Base-by-base conservation (phyloP, 1,140 invertebrate species). In the Panagrolaimus sp. region DNA sequence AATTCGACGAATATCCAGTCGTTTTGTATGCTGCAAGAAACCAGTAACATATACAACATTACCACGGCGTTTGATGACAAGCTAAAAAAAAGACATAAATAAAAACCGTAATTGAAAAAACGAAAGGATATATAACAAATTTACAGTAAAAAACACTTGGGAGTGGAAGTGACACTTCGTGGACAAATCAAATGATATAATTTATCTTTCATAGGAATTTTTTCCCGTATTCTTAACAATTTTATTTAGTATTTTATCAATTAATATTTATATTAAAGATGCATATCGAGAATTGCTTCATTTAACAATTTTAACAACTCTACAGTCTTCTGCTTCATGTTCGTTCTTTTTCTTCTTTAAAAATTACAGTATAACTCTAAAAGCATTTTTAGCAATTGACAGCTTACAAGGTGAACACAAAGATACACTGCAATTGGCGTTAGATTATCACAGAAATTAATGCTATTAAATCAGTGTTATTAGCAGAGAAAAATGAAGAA, bases 201-300 rank as follows among this genome's bases (percentile, higher is more conserved):
- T n/a, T n/a, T n/a, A n/a, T n/a, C n/a, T n/a, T n/a, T n/a, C n/a
- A 74, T 57, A 16, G 51, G 51, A 57, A 11, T 14, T 16, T 27
- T 25, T 63, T 31, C 57, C 68, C 9, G 48, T 66, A 25, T 94
- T 91, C 83, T 89, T 96, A 84, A 63, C 79, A 68, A 73, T 72
- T 76, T 31, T 82, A 69, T 82, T 83, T 71, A 65, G 72, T 72
- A 69, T 77, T 71, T 51, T 72, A 75, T 91, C 90, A 74, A 89
- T 93, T 81, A 94, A 96, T 84, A 84, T 86, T 65, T 89, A 96
- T 74, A 98, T 96, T 84, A 95, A 96, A 87, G 94, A 99, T 84
- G 96, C 96, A 2, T 98, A 92, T 83, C 87, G 95, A 74, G 96
- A 98, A 86, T 92, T 99, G 47, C 95, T 96, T 14, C 89, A 98